Evolutionary conservation across 2,888 invertebrate species (phyloP), one percentile per base, ranked within the genome.

Genomic region (Tiliacea citrago): DNA sequence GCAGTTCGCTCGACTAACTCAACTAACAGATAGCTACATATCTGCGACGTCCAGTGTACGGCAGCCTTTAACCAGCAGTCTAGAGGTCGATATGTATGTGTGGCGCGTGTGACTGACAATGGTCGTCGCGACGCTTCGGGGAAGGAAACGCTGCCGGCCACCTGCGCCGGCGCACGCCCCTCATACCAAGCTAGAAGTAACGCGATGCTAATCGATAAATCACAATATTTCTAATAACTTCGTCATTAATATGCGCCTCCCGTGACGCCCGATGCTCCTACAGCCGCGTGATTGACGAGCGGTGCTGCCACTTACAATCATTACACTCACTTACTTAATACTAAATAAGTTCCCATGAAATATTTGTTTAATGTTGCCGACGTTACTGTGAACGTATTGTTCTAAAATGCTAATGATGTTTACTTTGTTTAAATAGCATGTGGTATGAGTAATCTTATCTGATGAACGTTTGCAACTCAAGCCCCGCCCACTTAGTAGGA

Each of bases 141-240:
- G 94, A 93, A 94, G 94, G 94, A 94, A 94, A 92, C 93, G 88
- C 90, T 91, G 90, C 92, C 88, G 89, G 83, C 83, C 90, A 90
- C 90, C 90, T 90, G 90, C 86, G 86, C 84, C 75, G 63, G 74
- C 76, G 78, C 84, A 65, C 78, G 75, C 75, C 29, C n/a, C 71
- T 73, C 82, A 85, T 78, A 86, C 87, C 68, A 76, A 69, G 62
- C 74, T 61, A 66, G 60, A 39, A 62, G 65, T 72, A 66, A 35
- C 49, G 73, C 83, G 82, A 82, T 81, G 83, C 71, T 87, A 80
- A 87, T 86, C 87, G 70, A 85, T 83, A 85, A 82, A 77, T 82
- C 85, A 85, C 85, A 85, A 85, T 82, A 70, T 79, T 85, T 77
- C 61, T 82, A 79, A 79, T 77, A 80, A 82, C 21, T 29, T 21